Base-by-base conservation (phyloP, 2,113 vertebrate genomes). In the Oreochromis tanganicae region DNA sequence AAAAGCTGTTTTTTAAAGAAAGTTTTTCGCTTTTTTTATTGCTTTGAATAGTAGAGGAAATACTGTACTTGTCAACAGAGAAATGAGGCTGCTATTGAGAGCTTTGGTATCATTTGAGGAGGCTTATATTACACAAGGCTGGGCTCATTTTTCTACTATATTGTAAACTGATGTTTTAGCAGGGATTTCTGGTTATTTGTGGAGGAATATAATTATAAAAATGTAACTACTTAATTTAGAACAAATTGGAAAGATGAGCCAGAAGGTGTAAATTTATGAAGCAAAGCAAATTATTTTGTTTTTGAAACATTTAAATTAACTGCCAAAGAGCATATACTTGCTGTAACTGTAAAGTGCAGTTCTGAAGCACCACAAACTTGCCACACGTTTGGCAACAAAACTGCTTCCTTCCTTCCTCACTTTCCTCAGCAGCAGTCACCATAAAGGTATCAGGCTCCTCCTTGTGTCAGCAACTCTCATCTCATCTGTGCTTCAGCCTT, bases 401-500 rank as follows among this genome's bases (percentile, higher is more conserved):
- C n/a, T n/a, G n/a, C n/a, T n/a, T n/a, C n/a, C n/a, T n/a, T n/a
- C n/a, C n/a, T n/a, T n/a, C n/a, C n/a, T n/a, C n/a, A n/a, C n/a
- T n/a, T n/a, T n/a, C n/a, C n/a, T n/a, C n/a, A n/a, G n/a, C n/a
- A n/a, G n/a, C n/a, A n/a, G n/a, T n/a, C n/a, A n/a, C n/a, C n/a
- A n/a, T n/a, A n/a, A n/a, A n/a, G n/a, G n/a, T n/a, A n/a, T n/a
- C n/a, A n/a, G n/a, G n/a, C n/a, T n/a, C n/a, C n/a, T n/a, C n/a
- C n/a, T n/a, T n/a, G 36, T 90, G 89, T 93, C 91, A 90, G 84
- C 89, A 88, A 38, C 85, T 90, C 88, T 90, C 82, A 91, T 92
- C 48, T 87, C 24, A 8, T 80, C 57, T 84, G 38, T 61, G 88
- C 87, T 82, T 86, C 71, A 56, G n/a, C 63, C 88, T 46, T 89